A percentile compares a stretch with the other conserved stretches of the same genome.
Evolutionary conservation across 2,113 vertebrate species (phyloP).

Genomic region (Mesocricetus auratus): DNA sequence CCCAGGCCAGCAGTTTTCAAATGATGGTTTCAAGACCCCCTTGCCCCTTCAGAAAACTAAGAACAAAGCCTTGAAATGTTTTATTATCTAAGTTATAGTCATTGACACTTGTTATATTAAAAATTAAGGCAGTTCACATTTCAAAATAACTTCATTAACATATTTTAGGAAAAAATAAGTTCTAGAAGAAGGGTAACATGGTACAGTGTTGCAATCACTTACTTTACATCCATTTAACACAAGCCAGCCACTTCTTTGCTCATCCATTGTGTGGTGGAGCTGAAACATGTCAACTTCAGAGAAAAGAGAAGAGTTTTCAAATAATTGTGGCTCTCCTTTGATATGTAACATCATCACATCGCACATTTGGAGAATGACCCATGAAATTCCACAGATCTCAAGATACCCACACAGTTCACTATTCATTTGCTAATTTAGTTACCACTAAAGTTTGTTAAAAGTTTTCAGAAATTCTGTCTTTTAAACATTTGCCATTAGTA

Average conservation of each 20-base stretch:
- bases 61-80: background rate
- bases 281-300: background rate
- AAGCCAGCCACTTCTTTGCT: background rate
- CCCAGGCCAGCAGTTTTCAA: slow-evolving; percentile 6
- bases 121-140: background rate
- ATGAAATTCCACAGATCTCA: background rate
- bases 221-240: background rate
- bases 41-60: background rate
- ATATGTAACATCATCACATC: background rate
- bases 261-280: background rate
- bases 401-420: background rate
- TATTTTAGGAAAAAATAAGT: slow-evolving; percentile 32
- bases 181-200: background rate
- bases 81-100: slow-evolving; percentile 13
- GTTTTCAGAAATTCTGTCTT: slow-evolving; percentile 44
- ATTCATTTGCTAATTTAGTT: background rate
- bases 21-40: background rate
- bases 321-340: background rate
- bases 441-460: background rate
- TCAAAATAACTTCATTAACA: slow-evolving; percentile 40
- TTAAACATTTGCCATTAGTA: slow-evolving; percentile 24
- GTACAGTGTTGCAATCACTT: background rate
- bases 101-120: background rate
- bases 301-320: background rate
- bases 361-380: slow-evolving; percentile 17